These are phyloP conservation scores for Sialia sialis DNA, from an alignment of 2,113 vertebrate species.

Conservation along the genomic window DNA sequence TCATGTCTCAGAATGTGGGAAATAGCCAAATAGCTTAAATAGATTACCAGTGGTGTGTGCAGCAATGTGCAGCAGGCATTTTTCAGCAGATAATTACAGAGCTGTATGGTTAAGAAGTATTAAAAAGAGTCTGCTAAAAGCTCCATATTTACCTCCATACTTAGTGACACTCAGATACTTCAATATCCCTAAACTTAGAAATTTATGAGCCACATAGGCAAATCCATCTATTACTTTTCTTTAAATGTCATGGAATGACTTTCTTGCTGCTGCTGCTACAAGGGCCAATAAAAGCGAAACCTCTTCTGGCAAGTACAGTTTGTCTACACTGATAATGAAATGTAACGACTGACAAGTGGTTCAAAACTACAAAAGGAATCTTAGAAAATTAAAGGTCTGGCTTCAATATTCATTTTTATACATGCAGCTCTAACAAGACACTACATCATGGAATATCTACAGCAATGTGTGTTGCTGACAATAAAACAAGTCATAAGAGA, in stretches of 20 bases:
- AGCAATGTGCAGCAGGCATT: not conserved
- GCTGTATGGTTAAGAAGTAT: not conserved
- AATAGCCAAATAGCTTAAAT: not conserved
- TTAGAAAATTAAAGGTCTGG: not conserved
- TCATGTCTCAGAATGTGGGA: not conserved
- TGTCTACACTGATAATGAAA: not conserved
- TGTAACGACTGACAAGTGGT: not conserved
- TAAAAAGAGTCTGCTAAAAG: not conserved
- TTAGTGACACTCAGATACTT: not conserved
- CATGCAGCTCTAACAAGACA: not conserved
- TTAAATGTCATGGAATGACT: not conserved
- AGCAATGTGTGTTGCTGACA: not conserved
- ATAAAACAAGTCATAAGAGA: not conserved
- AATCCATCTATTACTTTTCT: constrained; percentile 10
- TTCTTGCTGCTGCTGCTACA: not conserved
- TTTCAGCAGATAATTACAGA: not conserved
- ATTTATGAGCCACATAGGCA: not conserved
- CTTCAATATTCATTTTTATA: not conserved
- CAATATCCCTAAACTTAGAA: not conserved
- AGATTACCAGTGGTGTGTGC: not conserved
- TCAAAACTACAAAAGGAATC: not conserved
- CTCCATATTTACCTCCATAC: not conserved
- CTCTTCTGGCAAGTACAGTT: not conserved
- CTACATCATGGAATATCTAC: not conserved
- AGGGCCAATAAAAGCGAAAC: constrained; percentile 13